Evolutionary conservation across 2,797 vertebrate genomes (phyloP).

Genomic region (Hirundo rustica): DNA sequence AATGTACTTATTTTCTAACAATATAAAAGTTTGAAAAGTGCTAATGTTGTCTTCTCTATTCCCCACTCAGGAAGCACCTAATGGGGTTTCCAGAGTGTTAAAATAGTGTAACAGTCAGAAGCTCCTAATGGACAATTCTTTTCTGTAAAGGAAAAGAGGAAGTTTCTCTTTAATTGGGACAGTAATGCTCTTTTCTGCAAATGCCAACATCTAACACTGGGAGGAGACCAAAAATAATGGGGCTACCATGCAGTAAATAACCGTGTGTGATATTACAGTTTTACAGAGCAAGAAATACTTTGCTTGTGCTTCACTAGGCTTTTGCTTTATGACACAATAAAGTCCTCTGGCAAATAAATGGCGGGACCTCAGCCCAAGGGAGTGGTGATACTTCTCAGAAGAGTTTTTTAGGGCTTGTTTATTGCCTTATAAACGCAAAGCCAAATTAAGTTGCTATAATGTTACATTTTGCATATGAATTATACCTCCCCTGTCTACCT

Average conservation of each 20-base stretch:
- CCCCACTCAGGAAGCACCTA: not conserved
- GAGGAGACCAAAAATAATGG: slow-evolving; percentile 21
- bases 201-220: not conserved
- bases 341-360: slow-evolving; percentile 72
- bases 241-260: slow-evolving; percentile 50
- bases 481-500: slow-evolving; percentile 3
- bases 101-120: not conserved
- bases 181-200: not conserved
- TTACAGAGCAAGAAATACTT: slow-evolving; percentile 64
- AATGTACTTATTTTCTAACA: not conserved
- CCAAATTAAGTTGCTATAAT: slow-evolving; percentile 69
- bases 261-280: not conserved
- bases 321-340: slow-evolving; percentile 76
- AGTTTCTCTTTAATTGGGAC: not conserved
- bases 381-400: slow-evolving; percentile 56
- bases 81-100: not conserved
- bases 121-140: not conserved
- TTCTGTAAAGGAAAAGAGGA: not conserved
- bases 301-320: slow-evolving; percentile 54
- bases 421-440: slow-evolving; percentile 66
- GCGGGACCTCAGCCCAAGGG: slow-evolving; percentile 61
- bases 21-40: not conserved
- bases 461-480: slow-evolving; percentile 66
- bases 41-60: not conserved
- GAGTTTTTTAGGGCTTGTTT: slow-evolving; percentile 54